phyloP scores from a whole-genome alignment of 2,797 vertebrate genomes.

The Agapornis canus region DNA sequence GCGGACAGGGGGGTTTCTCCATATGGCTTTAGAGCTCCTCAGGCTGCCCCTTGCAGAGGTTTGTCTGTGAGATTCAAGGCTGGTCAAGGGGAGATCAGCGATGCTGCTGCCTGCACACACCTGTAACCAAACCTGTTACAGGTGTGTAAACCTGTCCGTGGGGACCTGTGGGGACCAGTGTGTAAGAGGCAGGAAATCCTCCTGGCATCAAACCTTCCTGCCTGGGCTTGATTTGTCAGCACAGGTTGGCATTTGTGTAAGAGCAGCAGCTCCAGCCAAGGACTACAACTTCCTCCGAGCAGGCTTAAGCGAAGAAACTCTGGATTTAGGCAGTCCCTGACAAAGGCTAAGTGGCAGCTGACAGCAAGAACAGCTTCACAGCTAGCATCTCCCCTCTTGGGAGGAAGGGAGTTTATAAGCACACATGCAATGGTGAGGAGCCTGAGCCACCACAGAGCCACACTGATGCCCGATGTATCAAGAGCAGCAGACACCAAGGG shows the following conservation, averaged over 20 bases:
- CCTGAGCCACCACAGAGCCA: not conserved
- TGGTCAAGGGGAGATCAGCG: not conserved
- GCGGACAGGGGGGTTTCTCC: not conserved
- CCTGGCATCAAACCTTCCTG: rapidly evolving
- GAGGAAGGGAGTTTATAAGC: not conserved
- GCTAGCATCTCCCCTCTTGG: not conserved
- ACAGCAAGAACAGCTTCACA: not conserved
- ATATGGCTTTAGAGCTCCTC: rapidly evolving
- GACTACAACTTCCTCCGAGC: not conserved
- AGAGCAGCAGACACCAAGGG: not conserved
- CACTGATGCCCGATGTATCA: rapidly evolving
- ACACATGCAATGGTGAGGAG: not conserved
- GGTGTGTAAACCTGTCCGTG: not conserved
- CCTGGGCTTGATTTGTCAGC: not conserved
- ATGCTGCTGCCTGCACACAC: not conserved
- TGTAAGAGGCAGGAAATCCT: not conserved
- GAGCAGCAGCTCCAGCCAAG: not conserved
- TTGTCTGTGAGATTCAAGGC: rapidly evolving
- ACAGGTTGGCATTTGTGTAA: not conserved
- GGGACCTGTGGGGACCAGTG: not conserved
- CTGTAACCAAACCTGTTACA: not conserved
- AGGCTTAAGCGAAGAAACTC: not conserved
- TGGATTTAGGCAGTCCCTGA: not conserved
- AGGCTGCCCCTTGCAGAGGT: rapidly evolving
- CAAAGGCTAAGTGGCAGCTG: not conserved